Evolutionary conservation across 2,797 vertebrate genomes (phyloP).

Genomic region (Pachyuromys duprasi): DNA sequence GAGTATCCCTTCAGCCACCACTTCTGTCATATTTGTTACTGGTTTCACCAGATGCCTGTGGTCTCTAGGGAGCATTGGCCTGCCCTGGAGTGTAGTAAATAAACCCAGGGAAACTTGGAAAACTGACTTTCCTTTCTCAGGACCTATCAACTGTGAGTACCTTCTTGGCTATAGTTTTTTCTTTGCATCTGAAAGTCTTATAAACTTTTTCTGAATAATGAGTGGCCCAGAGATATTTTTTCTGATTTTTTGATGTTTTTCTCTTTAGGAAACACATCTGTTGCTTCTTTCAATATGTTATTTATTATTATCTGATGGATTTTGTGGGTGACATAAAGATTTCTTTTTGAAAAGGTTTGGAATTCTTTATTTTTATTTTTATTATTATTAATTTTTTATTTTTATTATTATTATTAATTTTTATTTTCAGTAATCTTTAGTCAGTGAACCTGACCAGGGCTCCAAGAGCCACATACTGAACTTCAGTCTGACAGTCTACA

Average conservation of each 20-base stretch:
- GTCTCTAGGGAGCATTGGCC: too few relatives aligned
- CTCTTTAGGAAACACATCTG: background rate
- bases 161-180: background rate
- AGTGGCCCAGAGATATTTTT: background rate
- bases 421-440: background rate
- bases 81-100: background rate
- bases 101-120: background rate
- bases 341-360: background rate
- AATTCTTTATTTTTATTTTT: too few relatives aligned
- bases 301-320: background rate
- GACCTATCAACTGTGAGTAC: background rate
- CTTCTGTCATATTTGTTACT: background rate
- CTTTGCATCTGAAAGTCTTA: too few relatives aligned
- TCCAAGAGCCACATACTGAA: background rate
- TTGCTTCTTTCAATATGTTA: background rate
- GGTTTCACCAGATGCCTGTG: too few relatives aligned
- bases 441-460: background rate
- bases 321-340: background rate
- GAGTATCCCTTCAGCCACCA: background rate
- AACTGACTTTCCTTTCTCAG: too few relatives aligned
- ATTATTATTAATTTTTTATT: too few relatives aligned
- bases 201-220: background rate
- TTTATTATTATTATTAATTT: too few relatives aligned
- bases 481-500: background rate
- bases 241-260: background rate